Percentiles rank a stretch among this genome's conserved stretches.
Evolutionary conservation across 1,140 invertebrate genomes (phyloP).

Genomic region (Apocrypta bakeri): DNA sequence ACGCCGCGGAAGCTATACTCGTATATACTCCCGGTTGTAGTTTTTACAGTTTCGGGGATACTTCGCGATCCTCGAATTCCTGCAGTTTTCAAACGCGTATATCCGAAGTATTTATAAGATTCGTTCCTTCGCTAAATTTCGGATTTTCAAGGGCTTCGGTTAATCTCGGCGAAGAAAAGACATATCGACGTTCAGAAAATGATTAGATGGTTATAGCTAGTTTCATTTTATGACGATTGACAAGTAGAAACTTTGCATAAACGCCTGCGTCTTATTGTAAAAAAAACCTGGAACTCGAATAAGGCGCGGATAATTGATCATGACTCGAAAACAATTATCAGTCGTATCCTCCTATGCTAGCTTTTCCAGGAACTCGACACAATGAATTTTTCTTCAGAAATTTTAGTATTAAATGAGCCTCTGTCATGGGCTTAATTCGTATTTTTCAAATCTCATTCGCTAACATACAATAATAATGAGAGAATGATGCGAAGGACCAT

Average conservation of each 20-base stretch:
- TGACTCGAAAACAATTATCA: not conserved
- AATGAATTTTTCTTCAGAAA: not conserved
- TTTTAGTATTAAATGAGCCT: not conserved
- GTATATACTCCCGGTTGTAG: not conserved
- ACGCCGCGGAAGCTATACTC: not conserved
- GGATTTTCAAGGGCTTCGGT: too few relatives aligned
- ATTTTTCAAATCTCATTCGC: not conserved
- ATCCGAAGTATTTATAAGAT: too few relatives aligned
- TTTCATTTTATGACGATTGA: not conserved
- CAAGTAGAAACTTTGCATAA: not conserved
- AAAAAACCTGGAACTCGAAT: not conserved
- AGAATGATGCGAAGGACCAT: not conserved
- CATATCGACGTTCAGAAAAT: not conserved
- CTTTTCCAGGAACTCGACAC: not conserved
- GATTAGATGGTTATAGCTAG: not conserved
- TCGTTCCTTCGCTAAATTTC: too few relatives aligned
- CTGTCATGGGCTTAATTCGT: not conserved
- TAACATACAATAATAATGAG: slow-evolving; percentile 16
- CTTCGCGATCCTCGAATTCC: not conserved
- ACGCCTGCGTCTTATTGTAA: not conserved
- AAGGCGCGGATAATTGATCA: not conserved
- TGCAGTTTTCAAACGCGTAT: not conserved
- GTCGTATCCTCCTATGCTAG: not conserved
- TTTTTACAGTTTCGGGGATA: not conserved
- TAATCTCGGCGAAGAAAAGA: not conserved